Percentiles rank a stretch among this genome's conserved stretches.
phyloP scores from a whole-genome alignment of 1,140 invertebrate species.

The Hirudo medicinalis region DNA sequence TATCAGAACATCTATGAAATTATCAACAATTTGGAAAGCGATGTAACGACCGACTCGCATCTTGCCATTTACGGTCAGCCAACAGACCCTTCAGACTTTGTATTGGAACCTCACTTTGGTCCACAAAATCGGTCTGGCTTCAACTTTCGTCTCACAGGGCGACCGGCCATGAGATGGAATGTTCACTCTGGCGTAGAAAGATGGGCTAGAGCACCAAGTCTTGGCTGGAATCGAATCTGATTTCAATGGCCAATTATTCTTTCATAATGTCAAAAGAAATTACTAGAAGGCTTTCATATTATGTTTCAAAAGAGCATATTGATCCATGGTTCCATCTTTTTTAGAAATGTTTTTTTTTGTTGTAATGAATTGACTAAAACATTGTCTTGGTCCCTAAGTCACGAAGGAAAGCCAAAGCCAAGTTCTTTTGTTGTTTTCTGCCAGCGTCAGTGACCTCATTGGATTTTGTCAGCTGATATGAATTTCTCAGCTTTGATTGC shows the following conservation, averaged over 20 bases:
- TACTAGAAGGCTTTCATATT: not conserved
- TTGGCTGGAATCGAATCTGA: not conserved
- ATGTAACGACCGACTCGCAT: too few species aligned
- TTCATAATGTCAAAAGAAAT: not conserved
- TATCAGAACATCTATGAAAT: too few species aligned
- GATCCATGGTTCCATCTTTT: not conserved
- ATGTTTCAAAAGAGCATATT: not conserved
- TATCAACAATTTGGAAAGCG: too few species aligned
- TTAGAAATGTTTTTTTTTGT: not conserved
- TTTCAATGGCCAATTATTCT: not conserved
- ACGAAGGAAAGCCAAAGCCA: not conserved
- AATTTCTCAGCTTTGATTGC: too few species aligned
- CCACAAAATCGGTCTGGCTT: too few species aligned
- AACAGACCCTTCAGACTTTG: too few species aligned
- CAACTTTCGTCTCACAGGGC: too few species aligned
- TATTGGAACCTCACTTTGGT: too few species aligned
- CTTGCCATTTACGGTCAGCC: too few species aligned
- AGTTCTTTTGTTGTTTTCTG: too few species aligned
- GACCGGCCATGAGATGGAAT: conserved; percentile 6
- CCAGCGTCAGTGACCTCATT: too few species aligned
- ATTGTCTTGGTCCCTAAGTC: not conserved
- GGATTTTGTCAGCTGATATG: too few species aligned
- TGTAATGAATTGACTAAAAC: not conserved
- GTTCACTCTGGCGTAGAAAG: not conserved
- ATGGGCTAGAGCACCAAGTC: not conserved